Evolutionary conservation across 2,797 vertebrate genomes (phyloP), one percentile per base, ranked within the genome.

Genomic region (Petrocephalus sullivani): DNA sequence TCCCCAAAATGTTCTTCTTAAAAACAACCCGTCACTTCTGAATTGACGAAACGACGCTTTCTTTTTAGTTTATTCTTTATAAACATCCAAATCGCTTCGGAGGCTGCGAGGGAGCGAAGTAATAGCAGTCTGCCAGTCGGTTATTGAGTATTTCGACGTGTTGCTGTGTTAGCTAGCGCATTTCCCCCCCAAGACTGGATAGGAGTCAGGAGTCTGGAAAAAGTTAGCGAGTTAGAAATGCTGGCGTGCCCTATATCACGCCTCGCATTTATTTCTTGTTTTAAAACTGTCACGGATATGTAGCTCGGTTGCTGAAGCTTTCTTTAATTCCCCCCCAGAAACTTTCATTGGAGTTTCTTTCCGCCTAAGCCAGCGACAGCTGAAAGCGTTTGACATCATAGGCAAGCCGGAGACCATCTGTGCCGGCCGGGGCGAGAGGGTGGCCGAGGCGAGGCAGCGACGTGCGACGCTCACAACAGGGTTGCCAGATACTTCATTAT

Each of bases 391-490:
- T 58, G 91, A 92, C 90, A 87, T 90, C 89, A 91, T 91, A 53
- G 87, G 7, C 14, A 90, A 92, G 91, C 91, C 46, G 87, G 89
- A 67, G 89, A 87, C 93, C 93, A 93, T 93, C 94, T 94, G 94
- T 91, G 91, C 91, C 88, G 71, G 21, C 28, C n/a, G 33, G 21
- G 89, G 41, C 3, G 4, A 21, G 54, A 67, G 64, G 64, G 64
- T 8, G 71, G 71, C 71, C 16, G 37, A 5, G 75, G 87, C 54
- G 75, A n/a, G 7, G 14, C 6, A 14, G 54, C 83, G 54, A 56
- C 81, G 23, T 54, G 81, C 46, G 83, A 56, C 51, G 6, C 83
- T 85, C 83, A 9, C 23, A 21, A 6, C 3, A 64, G 87, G 87
- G 87, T 87, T 87, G 87, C 87, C 87, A 87, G 67, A 81, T 49